A percentile compares a stretch with the other conserved stretches of the same genome.
These are phyloP conservation scores for Cerastis leucographa DNA, from an alignment of 2,888 invertebrate species.

Conservation along the genomic window DNA sequence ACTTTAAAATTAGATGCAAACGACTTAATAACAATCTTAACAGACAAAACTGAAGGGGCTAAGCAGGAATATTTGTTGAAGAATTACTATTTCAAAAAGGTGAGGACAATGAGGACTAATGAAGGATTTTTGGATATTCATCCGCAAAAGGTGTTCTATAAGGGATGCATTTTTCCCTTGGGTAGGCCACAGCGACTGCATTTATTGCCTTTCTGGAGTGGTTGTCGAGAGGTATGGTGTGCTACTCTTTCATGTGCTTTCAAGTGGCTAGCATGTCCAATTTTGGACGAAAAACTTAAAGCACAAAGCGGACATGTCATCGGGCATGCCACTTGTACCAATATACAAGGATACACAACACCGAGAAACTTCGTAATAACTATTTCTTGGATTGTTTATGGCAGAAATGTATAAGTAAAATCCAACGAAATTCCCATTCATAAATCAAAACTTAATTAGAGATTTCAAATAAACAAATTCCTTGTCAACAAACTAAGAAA, in stretches of 20 bases:
- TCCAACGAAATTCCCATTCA: constrained; percentile 5
- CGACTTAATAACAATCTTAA: not conserved
- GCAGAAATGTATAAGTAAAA: not conserved
- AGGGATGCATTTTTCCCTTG: not conserved
- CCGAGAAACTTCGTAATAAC: not conserved
- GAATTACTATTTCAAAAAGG: not conserved
- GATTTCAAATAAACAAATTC: constrained; percentile 44
- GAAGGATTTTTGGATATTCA: not conserved
- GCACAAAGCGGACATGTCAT: not conserved
- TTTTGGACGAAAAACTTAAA: too few species aligned
- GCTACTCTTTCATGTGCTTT: too few species aligned
- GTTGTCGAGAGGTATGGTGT: too few species aligned
- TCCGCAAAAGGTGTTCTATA: not conserved
- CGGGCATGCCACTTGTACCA: not conserved
- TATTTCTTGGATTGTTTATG: not conserved
- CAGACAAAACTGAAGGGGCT: not conserved
- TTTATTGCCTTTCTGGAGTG: too few species aligned
- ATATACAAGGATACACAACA: not conserved
- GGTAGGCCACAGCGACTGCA: too few species aligned
- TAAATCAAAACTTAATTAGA: constrained; percentile 33
- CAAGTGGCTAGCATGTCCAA: too few species aligned
- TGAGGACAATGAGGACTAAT: not conserved
- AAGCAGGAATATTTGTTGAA: not conserved
- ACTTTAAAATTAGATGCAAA: not conserved
- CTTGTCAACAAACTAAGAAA: constrained; percentile 42